Conservation (phyloP, 2,888 invertebrate species). For the Microchrysa polita region DNA sequence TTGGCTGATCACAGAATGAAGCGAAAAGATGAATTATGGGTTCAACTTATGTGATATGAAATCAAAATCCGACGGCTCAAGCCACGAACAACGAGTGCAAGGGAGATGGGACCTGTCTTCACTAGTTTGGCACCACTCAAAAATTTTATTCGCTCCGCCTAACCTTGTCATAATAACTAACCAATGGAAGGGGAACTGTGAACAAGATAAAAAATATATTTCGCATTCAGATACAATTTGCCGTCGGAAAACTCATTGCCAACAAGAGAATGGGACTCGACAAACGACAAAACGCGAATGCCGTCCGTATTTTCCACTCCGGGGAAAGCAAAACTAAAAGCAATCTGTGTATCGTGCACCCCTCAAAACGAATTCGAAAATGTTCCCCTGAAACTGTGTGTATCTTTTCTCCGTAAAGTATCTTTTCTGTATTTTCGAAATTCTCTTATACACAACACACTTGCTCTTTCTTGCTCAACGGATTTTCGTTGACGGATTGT, state of each 20-base stretch:
- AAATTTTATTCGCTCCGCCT: slow-evolving; percentile 61
- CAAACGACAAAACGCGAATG: slow-evolving; percentile 14
- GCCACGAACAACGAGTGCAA: slow-evolving; percentile 1
- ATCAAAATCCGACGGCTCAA: not conserved
- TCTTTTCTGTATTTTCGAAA: slow-evolving; percentile 29
- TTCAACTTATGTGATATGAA: slow-evolving; percentile 1
- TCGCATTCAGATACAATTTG: not conserved
- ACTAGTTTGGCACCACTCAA: slow-evolving; percentile 35
- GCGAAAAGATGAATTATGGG: slow-evolving; percentile 42
- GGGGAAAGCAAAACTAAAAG: not conserved
- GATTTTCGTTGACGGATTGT: not conserved
- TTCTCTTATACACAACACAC: slow-evolving; percentile 43
- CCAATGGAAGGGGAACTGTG: slow-evolving; percentile 18
- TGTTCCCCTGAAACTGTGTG: slow-evolving; percentile 16
- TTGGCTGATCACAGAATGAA: not conserved
- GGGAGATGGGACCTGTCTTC: not conserved
- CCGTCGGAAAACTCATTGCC: slow-evolving; percentile 13
- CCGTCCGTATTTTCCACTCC: not conserved
- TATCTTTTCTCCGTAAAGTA: not conserved
- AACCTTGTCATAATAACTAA: slow-evolving; percentile 63
- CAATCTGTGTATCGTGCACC: not conserved
- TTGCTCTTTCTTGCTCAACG: not conserved
- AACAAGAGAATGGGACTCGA: slow-evolving; percentile 19
- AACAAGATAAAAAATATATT: slow-evolving; percentile 5
- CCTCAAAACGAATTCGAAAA: slow-evolving; percentile 19